Percentiles rank a stretch among this genome's conserved stretches.
Conservation (phyloP, 2,113 vertebrate genomes). For the Hassar affinis region DNA sequence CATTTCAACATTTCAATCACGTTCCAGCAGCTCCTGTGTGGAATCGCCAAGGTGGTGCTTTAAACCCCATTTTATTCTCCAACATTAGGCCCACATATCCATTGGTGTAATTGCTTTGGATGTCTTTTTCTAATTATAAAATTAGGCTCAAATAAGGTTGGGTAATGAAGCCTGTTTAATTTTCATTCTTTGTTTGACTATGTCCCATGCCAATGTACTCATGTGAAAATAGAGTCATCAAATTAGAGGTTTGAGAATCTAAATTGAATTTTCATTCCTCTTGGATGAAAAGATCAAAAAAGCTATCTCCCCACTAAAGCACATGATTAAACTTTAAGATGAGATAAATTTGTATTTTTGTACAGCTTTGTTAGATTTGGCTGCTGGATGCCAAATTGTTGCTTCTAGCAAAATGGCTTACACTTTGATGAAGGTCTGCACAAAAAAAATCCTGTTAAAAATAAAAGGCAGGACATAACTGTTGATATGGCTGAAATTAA, state of each 20-base stretch:
- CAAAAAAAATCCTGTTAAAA: conserved; percentile 7
- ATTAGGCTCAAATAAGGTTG: conserved; percentile 64
- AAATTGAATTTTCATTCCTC: conserved; percentile 52
- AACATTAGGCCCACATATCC: conserved; percentile 62
- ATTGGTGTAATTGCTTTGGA: conserved; percentile 62
- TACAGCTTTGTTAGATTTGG: conserved; percentile 14
- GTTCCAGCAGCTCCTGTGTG: conserved; percentile 54
- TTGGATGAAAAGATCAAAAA: conserved; percentile 45
- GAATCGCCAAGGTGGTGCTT: conserved; percentile 61
- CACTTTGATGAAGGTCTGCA: conserved; percentile 24
- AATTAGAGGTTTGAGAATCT: conserved; percentile 49
- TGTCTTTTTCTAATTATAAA: conserved; percentile 70
- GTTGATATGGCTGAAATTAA: not conserved
- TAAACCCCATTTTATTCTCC: conserved; percentile 63
- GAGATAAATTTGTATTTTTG: conserved; percentile 38
- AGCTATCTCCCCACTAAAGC: conserved; percentile 17
- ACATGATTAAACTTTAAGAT: conserved; percentile 29
- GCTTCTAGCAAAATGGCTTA: conserved; percentile 15
- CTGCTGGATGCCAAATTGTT: conserved; percentile 18
- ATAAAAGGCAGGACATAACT: not conserved
- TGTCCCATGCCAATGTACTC: conserved; percentile 46
- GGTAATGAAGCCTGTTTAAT: conserved; percentile 61
- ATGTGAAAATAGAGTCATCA: conserved; percentile 49
- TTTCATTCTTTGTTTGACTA: conserved; percentile 49
- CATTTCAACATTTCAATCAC: conserved; percentile 60